phyloP scores from a whole-genome alignment of 2,888 invertebrate genomes.

The Ischnus inquisitorius region DNA sequence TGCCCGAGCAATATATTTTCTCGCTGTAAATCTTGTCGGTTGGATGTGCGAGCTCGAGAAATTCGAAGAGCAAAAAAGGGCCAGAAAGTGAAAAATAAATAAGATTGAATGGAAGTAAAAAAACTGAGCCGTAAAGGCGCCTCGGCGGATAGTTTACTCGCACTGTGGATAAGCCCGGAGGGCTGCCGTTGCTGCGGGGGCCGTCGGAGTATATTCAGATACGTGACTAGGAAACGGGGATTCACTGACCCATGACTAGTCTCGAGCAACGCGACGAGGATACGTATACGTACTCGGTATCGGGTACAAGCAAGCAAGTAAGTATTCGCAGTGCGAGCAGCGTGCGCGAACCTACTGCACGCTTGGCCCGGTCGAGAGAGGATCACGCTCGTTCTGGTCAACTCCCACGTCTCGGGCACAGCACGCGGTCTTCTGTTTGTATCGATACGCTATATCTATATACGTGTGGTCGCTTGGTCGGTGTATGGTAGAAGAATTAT shows the following conservation, averaged over 20 bases:
- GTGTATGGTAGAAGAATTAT: slow-evolving; percentile 42
- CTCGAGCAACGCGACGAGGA: slow-evolving; percentile 55
- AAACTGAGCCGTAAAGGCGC: slow-evolving; percentile 40
- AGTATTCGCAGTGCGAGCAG: slow-evolving; percentile 40
- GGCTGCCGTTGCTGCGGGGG: slow-evolving; percentile 60
- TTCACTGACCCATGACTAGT: slow-evolving; percentile 83
- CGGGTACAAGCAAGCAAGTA: slow-evolving; percentile 7
- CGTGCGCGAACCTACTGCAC: slow-evolving; percentile 31
- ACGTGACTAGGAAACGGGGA: slow-evolving; percentile 83
- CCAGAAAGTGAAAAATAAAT: slow-evolving; percentile 26
- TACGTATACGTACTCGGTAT: slow-evolving; percentile 28
- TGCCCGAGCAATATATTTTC: slow-evolving; percentile 58
- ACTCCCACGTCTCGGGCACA: slow-evolving; percentile 77
- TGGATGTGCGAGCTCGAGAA: slow-evolving; percentile 58
- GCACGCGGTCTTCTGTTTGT: slow-evolving; percentile 61
- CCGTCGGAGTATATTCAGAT: slow-evolving; percentile 78
- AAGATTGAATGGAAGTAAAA: not conserved
- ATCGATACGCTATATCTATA: slow-evolving; percentile 40
- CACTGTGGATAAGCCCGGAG: slow-evolving; percentile 50
- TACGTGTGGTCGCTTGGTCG: slow-evolving; percentile 5
- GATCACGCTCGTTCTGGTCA: slow-evolving; percentile 78
- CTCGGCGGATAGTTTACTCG: slow-evolving; percentile 38
- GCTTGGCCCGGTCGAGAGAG: slow-evolving; percentile 67
- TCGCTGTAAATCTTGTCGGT: slow-evolving; percentile 58
- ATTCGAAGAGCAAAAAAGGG: slow-evolving; percentile 31